Evolutionary conservation across 2,888 invertebrate species (phyloP).

Genomic region (Charanyca ferruginea): DNA sequence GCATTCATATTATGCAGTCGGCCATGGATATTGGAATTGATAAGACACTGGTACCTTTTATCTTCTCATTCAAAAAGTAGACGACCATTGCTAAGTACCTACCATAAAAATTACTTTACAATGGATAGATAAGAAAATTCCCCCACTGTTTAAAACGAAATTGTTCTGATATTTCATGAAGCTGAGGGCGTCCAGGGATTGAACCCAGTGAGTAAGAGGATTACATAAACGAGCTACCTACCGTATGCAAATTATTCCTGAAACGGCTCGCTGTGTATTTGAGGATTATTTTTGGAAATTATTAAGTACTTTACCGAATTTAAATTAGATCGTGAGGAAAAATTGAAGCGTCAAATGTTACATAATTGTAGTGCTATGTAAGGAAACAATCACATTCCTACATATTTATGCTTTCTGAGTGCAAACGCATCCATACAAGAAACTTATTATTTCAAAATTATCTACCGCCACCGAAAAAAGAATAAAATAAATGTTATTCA

Average conservation of each 20-base stretch:
- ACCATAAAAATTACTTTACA: neutral
- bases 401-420: neutral
- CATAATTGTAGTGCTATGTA: neutral
- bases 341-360: neutral
- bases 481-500: conserved; percentile 7
- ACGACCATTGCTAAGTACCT: neutral
- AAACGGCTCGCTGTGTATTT: neutral
- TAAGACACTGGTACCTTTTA: too few relatives aligned
- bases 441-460: neutral
- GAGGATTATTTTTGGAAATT: conserved; percentile 17
- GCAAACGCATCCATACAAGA: neutral
- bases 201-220: conserved; percentile 19
- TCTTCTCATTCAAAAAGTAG: neutral
- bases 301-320: conserved; percentile 4
- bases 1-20: neutral
- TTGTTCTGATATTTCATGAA: conserved; percentile 11
- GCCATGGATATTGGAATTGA: too few relatives aligned
- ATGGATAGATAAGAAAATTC: neutral
- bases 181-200: neutral
- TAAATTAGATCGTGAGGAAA: conserved; percentile 2
- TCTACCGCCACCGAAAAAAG: conserved; percentile 1
- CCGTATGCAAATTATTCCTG: conserved; percentile 27
- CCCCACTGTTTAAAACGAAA: neutral
- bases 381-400: neutral
- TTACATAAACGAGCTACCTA: conserved; percentile 20